Conservation (phyloP, 2,888 invertebrate species). For the Xiphydria camelus region DNA sequence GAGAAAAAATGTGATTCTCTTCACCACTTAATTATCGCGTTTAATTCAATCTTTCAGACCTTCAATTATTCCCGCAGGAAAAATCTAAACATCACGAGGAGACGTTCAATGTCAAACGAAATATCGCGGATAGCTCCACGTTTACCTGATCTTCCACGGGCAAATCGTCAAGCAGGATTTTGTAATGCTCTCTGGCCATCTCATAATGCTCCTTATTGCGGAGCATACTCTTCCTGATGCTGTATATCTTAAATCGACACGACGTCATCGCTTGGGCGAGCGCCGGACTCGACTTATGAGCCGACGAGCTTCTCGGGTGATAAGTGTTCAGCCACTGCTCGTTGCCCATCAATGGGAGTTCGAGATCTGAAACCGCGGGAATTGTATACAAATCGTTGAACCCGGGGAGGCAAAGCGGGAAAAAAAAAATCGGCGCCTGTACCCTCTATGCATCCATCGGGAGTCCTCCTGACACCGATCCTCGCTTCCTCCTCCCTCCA, state of each 20-base stretch:
- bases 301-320: conserved; percentile 25
- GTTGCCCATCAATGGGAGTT: conserved; percentile 55
- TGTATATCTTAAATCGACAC: conserved; percentile 59
- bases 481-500: conserved; percentile 57
- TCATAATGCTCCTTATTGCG: conserved; percentile 46
- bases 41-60: too few species aligned
- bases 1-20: too few species aligned
- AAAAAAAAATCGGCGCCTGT: conserved; percentile 1
- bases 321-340: conserved; percentile 51
- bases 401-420: too few species aligned
- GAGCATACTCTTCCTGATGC: conserved; percentile 53
- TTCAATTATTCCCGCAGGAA: too few species aligned
- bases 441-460: conserved; percentile 52
- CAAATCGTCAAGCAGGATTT: conserved; percentile 44
- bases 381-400: too few species aligned
- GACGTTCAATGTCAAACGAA: too few species aligned
- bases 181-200: conserved; percentile 53
- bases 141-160: conserved; percentile 51
- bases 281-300: conserved; percentile 46
- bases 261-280: conserved; percentile 55
- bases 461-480: conserved; percentile 43
- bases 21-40: too few species aligned
- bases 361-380: conserved; percentile 39
- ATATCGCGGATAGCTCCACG: too few species aligned
- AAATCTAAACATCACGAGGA: too few species aligned